A percentile compares a stretch with the other conserved stretches of the same genome.
Conservation (phyloP, 2,113 vertebrate genomes). For the Ailurus styani region DNA sequence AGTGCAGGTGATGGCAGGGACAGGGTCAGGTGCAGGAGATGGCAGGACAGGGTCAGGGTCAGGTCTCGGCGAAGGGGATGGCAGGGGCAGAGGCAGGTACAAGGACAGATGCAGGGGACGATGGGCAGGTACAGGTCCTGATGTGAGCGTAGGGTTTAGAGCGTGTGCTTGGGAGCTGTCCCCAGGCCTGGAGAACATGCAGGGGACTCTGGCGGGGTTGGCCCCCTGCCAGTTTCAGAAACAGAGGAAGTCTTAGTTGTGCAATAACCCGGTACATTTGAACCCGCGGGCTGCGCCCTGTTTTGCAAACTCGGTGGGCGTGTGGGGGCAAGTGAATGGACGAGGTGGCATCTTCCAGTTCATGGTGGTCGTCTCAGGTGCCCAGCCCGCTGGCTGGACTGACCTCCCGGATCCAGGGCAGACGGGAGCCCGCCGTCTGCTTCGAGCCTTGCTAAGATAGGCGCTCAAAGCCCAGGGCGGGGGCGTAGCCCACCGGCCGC, state of each 20-base stretch:
- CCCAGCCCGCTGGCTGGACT: not conserved
- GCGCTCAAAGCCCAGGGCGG: not conserved
- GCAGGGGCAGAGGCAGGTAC: not conserved
- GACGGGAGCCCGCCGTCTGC: not conserved
- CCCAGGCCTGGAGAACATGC: not conserved
- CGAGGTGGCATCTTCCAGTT: not conserved
- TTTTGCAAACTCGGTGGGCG: not conserved
- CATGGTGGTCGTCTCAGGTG: not conserved
- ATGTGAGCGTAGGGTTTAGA: too few relatives aligned
- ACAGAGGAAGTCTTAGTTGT: not conserved
- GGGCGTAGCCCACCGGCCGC: accelerated
- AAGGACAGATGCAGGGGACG: not conserved
- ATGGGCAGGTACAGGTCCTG: not conserved
- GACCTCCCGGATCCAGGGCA: not conserved
- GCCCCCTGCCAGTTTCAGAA: not conserved
- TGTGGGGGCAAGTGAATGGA: not conserved
- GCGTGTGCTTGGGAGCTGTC: accelerated
- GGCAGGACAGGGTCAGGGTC: too few relatives aligned
- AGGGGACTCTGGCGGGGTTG: not conserved
- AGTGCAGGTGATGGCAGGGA: too few relatives aligned
- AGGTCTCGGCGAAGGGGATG: not conserved
- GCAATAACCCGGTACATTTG: not conserved
- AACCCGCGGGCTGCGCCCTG: not conserved
- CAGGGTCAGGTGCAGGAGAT: too few relatives aligned
- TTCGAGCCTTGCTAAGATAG: not conserved